Conservation (phyloP, 2,888 invertebrate species). For the Lamproptera curius region DNA sequence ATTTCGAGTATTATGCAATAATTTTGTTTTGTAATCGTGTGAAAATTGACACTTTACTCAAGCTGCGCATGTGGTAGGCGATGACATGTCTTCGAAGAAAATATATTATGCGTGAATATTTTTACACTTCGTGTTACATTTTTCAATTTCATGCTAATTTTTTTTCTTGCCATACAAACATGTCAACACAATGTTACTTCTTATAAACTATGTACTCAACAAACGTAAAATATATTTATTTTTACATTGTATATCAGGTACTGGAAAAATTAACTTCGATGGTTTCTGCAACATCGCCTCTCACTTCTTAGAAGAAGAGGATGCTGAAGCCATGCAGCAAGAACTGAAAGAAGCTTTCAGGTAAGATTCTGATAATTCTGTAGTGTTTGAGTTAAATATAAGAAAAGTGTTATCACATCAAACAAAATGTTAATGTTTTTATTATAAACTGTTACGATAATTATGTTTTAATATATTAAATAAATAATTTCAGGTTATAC, state of each 20-base stretch:
- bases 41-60: slow-evolving; percentile 1
- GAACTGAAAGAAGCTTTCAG: slow-evolving; percentile 98
- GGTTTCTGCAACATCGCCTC: slow-evolving; percentile 95
- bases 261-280: slow-evolving; percentile 96
- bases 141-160: too few species aligned
- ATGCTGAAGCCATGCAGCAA: slow-evolving; percentile 96
- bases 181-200: too few species aligned
- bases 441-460: not conserved
- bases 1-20: too few species aligned
- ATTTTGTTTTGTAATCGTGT: too few species aligned
- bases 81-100: slow-evolving; percentile 48
- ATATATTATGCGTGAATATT: slow-evolving; percentile 55
- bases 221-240: too few species aligned
- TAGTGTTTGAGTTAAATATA: too few species aligned
- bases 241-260: too few species aligned
- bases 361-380: too few species aligned
- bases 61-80: slow-evolving; percentile 28
- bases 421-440: too few species aligned
- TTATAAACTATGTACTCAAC: too few species aligned
- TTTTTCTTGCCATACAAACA: too few species aligned
- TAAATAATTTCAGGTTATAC: slow-evolving; percentile 81
- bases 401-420: too few species aligned
- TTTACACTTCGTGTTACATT: slow-evolving; percentile 53
- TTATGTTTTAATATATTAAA: not conserved
- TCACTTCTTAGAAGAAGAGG: slow-evolving; percentile 96